Base-by-base conservation (phyloP, 2,888 invertebrate genomes). In the Saturnia pavonia region DNA sequence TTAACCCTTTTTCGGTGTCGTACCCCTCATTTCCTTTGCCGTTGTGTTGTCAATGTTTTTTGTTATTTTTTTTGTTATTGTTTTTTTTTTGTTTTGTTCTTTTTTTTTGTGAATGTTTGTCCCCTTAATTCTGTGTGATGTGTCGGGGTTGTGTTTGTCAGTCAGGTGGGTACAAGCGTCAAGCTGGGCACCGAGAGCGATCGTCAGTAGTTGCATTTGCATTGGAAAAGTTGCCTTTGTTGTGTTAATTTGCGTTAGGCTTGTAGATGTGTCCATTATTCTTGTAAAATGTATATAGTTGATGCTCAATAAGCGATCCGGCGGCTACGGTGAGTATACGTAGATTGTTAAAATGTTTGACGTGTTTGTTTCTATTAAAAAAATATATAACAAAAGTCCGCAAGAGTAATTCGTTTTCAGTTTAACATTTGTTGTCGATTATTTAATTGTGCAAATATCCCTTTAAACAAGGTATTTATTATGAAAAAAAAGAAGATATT, bases 201-300 rank as follows among this genome's bases (percentile, higher is more conserved):
- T 85, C 82, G 76, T 80, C 77, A 77, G 89, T 90, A 89, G 90
- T 89, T 87, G 89, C 87, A 86, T 88, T 81, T 89, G 91, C 90
- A 84, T 89, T 90, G 90, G 83, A 83, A 86, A 79, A 81, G 75
- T 82, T 83, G 91, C 90, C 89, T 90, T 87, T 84, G 79, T 85
- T 92, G 89, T 91, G 86, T 92, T 92, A 84, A 85, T 88, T 92
- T 93, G 93, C 92, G 90, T 89, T 91, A 92, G 93, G 93, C 93
- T 93, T 93, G 89, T 86, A 88, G 92, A 91, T 91, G 91, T 81
- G 87, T 89, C 88, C 82, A 78, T 85, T 85, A 82, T 85, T 85
- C 79, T 81, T 75, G 67, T 79, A 70, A 76, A 79, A 76, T 91
- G 89, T 91, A 88, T 86, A 86, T 88, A 90, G 86, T 80, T 82